Evolutionary conservation across 2,797 vertebrate genomes (phyloP).

Genomic region (Potorous gilbertii): DNA sequence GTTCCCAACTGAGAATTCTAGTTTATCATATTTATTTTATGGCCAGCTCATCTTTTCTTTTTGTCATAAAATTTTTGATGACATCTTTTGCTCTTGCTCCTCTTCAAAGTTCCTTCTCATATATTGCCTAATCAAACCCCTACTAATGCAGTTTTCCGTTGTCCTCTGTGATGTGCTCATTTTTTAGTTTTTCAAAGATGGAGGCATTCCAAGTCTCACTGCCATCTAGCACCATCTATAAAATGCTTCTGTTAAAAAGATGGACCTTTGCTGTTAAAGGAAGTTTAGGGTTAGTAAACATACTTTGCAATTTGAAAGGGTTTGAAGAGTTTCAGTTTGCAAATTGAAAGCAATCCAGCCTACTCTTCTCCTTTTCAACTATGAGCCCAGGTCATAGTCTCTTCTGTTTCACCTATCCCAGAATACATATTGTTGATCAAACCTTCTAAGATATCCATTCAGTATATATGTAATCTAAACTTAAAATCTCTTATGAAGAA

Average conservation of each 20-base stretch:
- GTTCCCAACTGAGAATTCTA: background rate
- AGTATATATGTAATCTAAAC: background rate
- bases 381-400: background rate
- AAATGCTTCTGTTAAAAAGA: background rate
- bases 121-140: background rate
- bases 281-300: background rate
- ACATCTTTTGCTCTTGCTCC: background rate
- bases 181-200: background rate
- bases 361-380: background rate
- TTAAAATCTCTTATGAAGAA: background rate
- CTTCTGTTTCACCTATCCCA: background rate
- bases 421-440: background rate
- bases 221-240: background rate
- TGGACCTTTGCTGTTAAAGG: background rate
- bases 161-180: background rate
- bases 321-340: too few species aligned
- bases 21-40: background rate
- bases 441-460: background rate
- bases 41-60: background rate
- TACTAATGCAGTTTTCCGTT: background rate
- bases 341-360: background rate
- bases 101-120: background rate
- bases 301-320: background rate
- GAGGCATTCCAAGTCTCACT: background rate
- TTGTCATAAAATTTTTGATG: background rate